Base-by-base conservation (phyloP, 2,113 vertebrate species). In the Takifugu flavidus region DNA sequence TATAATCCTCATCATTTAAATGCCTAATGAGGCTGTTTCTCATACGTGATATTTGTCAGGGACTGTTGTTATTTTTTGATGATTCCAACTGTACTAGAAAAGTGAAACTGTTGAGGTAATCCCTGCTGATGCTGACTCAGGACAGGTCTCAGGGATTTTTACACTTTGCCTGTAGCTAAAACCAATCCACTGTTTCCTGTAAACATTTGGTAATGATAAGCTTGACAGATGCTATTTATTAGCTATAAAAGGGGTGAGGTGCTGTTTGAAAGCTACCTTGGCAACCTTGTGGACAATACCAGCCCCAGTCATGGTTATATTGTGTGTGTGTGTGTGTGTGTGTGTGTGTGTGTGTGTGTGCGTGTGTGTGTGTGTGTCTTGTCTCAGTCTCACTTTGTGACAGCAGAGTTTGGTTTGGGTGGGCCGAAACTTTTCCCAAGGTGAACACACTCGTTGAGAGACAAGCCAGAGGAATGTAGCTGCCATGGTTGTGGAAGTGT, bases 311-410 rank as follows among this genome's bases (percentile, higher is more conserved):
- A 56, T 58, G 65, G 62, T 63, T 26, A 3, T 78, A 43, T 59
- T 2, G n/a, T 66, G 68, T 84, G 86, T 89, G 83, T 86, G 88
- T 1, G 15, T 65, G 67, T 84, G 86, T 89, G 83, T 86, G 87
- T 29, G 28, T 29, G 28, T 29, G 28, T 29, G 31, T 34, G 34
- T 2, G 15, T 65, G 68, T 84, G 86, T 89, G 83, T 86, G 87
- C 62, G 67, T 84, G 86, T 89, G 31, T 34, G 34, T 2, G 15
- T 65, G 68, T 84, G 86, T 89, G 83, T 87, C 85, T 74, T 69
- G 77, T 82, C 68, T 52, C 8, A 2, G 34, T 64, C 47, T 70
- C 59, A 53, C 60, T 82, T 57, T 59, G 67, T 13, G 25, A 70
- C 29, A 10, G 1, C n/a, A 12, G 70, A 73, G 62, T 67, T 53